Conservation (phyloP, 1,140 invertebrate genomes). For the Myzus persicae region DNA sequence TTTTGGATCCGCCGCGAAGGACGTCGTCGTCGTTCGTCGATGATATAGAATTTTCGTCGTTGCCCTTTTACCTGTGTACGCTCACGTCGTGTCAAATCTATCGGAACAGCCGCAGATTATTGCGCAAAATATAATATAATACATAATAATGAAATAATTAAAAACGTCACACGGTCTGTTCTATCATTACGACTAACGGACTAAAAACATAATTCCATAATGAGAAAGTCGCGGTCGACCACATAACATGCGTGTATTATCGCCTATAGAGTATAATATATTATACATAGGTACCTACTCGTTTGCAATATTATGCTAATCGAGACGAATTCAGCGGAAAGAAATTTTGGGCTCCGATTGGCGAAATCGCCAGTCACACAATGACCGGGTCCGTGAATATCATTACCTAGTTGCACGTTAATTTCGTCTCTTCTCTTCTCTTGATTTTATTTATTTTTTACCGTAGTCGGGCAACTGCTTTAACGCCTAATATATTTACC, state of each 20-base stretch:
- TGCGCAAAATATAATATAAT: neutral
- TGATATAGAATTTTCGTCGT: neutral
- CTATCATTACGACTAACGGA: neutral
- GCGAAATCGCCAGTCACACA: neutral
- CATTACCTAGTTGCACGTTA: neutral
- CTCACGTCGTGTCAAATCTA: neutral
- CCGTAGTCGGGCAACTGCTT: neutral
- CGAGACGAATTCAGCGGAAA: neutral
- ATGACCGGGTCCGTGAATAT: constrained; percentile 20
- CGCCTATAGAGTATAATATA: neutral
- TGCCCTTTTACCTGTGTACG: neutral
- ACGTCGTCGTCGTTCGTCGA: neutral
- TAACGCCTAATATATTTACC: neutral
- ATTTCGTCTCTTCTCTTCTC: constrained; percentile 29
- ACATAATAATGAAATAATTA: neutral
- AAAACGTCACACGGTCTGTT: neutral
- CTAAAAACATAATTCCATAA: constrained; percentile 1
- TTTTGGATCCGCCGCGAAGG: neutral
- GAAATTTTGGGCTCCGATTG: neutral
- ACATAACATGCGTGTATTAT: neutral
- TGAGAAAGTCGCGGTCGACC: neutral
- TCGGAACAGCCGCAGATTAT: neutral
- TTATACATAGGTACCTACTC: neutral
- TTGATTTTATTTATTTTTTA: neutral
- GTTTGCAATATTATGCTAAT: neutral